A percentile compares a stretch with the other conserved stretches of the same genome.
Conservation (phyloP, 2,113 vertebrate genomes). For the Cercocebus atys region DNA sequence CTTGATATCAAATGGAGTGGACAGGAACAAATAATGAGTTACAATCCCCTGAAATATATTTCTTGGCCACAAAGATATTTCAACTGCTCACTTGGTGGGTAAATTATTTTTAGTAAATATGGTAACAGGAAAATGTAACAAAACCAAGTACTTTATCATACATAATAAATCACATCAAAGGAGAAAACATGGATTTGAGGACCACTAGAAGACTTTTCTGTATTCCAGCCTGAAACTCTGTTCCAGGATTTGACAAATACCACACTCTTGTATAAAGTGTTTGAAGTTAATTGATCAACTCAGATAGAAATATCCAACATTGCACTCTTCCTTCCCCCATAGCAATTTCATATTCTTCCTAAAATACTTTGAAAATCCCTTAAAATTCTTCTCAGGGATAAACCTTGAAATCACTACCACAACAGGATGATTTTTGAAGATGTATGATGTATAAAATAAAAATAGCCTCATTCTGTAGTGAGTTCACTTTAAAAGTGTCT, state of each 20-base stretch:
- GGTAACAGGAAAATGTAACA: not conserved
- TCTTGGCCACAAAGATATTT: not conserved
- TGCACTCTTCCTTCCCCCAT: not conserved
- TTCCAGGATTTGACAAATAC: not conserved
- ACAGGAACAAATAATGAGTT: not conserved
- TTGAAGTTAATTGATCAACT: not conserved
- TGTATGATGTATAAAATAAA: not conserved
- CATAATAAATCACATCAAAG: not conserved
- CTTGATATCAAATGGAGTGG: not conserved
- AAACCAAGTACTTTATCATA: not conserved
- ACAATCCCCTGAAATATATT: not conserved
- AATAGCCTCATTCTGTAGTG: not conserved
- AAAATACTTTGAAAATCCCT: not conserved
- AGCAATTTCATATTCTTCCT: not conserved
- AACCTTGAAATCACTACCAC: not conserved
- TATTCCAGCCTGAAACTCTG: not conserved
- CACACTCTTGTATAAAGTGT: accelerated
- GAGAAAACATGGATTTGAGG: not conserved
- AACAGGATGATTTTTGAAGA: not conserved
- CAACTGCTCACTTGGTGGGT: not conserved
- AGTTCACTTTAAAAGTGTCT: not conserved
- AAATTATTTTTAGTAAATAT: constrained; percentile 21
- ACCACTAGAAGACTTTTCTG: not conserved
- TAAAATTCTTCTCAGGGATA: not conserved
- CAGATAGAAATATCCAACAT: not conserved